A percentile compares a stretch with the other conserved stretches of the same genome.
These are phyloP conservation scores for Jordanella pulchra DNA, from an alignment of 2,797 vertebrate genomes.

Conservation along the genomic window DNA sequence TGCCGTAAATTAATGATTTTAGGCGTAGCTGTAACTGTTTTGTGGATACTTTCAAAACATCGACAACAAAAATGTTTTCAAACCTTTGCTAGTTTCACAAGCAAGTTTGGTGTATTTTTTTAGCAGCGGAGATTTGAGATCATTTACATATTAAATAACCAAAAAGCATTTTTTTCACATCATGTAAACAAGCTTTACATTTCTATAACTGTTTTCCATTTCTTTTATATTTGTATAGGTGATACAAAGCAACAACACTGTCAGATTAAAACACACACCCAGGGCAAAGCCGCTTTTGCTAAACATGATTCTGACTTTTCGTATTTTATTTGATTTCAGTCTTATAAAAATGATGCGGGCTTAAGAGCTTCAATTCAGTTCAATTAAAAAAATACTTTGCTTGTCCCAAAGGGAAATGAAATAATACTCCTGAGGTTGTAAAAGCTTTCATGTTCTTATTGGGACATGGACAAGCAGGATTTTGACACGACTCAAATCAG, in stretches of 20 bases:
- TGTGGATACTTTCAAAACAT: background rate
- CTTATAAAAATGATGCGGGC: slow-evolving; percentile 60
- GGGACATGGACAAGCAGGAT: slow-evolving; percentile 30
- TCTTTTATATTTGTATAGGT: background rate
- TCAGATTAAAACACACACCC: background rate
- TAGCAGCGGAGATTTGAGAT: background rate
- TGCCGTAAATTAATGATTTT: background rate
- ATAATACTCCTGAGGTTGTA: too few species aligned
- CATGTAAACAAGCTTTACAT: background rate
- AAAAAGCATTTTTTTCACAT: background rate
- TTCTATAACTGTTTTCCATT: background rate
- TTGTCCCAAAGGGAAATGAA: too few species aligned
- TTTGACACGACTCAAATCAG: slow-evolving; percentile 48
- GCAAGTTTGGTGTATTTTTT: background rate
- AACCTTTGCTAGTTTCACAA: background rate
- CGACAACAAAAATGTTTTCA: background rate
- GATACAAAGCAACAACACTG: background rate
- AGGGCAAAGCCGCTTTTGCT: slow-evolving; percentile 13
- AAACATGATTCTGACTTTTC: slow-evolving; percentile 43
- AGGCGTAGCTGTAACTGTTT: background rate
- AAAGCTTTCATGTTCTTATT: slow-evolving; percentile 55
- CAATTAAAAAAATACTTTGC: too few species aligned
- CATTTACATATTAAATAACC: background rate
- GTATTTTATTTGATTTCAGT: slow-evolving; percentile 44
- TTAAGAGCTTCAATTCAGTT: too few species aligned